These are phyloP conservation scores for Chironomus tentans DNA, from an alignment of 2,888 invertebrate genomes.

Conservation along the genomic window DNA sequence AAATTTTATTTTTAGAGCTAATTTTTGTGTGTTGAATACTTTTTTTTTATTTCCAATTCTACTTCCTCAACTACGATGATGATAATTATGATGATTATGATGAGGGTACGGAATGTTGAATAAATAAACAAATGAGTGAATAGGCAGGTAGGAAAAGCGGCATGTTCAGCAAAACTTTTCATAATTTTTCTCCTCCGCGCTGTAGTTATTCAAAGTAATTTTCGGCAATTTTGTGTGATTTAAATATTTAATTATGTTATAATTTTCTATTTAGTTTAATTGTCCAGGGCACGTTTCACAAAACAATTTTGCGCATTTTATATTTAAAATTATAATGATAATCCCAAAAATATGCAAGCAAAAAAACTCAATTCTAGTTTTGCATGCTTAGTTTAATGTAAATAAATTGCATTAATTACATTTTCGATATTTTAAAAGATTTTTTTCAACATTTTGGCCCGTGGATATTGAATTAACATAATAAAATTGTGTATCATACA, in stretches of 20 bases:
- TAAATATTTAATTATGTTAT: slow-evolving; percentile 24
- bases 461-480: neutral
- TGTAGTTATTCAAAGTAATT: neutral
- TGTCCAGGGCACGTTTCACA: neutral
- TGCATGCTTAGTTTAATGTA: neutral
- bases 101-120: no score
- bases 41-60: neutral
- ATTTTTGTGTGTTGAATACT: neutral
- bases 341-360: neutral
- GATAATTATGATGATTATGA: neutral
- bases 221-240: slow-evolving; percentile 17
- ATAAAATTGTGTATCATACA: neutral
- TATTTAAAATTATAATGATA: neutral
- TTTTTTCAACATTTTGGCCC: neutral
- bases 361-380: neutral
- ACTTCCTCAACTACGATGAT: neutral
- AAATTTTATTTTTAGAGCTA: slow-evolving; percentile 2
- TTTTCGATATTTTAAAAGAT: neutral
- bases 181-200: neutral
- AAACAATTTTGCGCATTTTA: neutral
- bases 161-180: neutral
- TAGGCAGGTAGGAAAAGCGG: neutral
- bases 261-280: slow-evolving; percentile 17
- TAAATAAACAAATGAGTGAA: no score
- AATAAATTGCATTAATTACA: neutral